Evolutionary conservation across 2,113 vertebrate genomes (phyloP).

Genomic region (Malurus alboscapulatus): DNA sequence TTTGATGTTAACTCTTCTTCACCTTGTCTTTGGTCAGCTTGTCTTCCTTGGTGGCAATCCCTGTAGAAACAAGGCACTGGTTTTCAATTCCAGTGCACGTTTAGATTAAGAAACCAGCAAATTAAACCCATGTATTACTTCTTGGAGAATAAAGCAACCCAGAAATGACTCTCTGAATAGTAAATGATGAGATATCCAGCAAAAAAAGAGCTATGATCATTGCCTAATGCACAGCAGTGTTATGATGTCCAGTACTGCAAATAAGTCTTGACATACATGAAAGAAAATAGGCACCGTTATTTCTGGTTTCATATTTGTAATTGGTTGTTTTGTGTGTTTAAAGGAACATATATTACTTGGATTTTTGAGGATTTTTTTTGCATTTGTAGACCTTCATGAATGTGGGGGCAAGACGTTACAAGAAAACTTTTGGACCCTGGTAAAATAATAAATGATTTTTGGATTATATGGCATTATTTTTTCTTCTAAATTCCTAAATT

Average conservation of each 20-base stretch:
- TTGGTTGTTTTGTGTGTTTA: background rate
- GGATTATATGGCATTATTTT: background rate
- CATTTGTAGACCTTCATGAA: background rate
- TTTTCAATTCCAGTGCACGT: background rate
- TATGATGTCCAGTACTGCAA: background rate
- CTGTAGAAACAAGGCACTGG: background rate
- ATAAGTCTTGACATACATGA: background rate
- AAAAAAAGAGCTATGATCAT: background rate
- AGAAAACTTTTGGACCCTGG: background rate
- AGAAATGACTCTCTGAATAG: background rate
- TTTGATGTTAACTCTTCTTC: background rate
- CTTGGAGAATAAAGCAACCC: background rate
- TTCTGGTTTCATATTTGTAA: background rate
- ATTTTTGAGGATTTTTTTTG: background rate
- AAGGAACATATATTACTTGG: background rate
- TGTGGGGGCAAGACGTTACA: background rate
- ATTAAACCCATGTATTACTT: background rate
- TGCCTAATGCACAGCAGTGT: accelerated
- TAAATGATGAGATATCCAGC: background rate
- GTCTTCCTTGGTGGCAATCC: background rate
- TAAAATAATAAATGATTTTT: background rate
- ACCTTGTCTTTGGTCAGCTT: background rate
- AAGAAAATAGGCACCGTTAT: background rate
- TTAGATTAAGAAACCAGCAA: background rate
- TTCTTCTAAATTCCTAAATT: background rate